Conservation (phyloP, 2,888 invertebrate species). For the Cephalotes varians region DNA sequence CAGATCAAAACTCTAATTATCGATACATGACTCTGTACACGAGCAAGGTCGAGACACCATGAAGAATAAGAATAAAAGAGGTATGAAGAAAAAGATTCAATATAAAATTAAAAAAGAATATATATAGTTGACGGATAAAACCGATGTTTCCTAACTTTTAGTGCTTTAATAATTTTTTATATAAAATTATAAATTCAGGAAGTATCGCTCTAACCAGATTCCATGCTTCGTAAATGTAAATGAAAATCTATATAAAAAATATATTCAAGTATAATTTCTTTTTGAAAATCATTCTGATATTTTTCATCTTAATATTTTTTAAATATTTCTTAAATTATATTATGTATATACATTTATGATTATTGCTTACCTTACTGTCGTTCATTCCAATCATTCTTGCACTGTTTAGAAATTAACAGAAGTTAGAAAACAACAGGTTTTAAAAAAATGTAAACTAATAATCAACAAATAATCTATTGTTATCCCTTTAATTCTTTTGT, state of each 20-base stretch:
- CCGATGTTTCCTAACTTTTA: not conserved
- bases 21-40: not conserved
- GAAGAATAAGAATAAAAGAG: constrained; percentile 12
- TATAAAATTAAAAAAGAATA: not conserved
- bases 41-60: constrained; percentile 30
- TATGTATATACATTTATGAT: not conserved
- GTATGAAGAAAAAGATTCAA: not conserved
- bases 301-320: not conserved
- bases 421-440: not conserved
- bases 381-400: not conserved
- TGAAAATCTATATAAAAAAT: not conserved
- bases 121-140: not conserved
- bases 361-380: not conserved
- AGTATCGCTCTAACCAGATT: not conserved
- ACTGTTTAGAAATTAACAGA: not conserved
- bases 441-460: constrained; percentile 3
- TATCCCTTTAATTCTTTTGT: not conserved
- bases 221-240: not conserved
- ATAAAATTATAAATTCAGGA: not conserved
- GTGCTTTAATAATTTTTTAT: not conserved
- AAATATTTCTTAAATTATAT: not conserved
- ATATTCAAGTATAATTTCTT: not conserved
- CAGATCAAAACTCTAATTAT: constrained; percentile 28
- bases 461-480: not conserved
- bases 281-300: not conserved